phyloP scores from a whole-genome alignment of 2,888 invertebrate species.

The Chloromyia formosa region DNA sequence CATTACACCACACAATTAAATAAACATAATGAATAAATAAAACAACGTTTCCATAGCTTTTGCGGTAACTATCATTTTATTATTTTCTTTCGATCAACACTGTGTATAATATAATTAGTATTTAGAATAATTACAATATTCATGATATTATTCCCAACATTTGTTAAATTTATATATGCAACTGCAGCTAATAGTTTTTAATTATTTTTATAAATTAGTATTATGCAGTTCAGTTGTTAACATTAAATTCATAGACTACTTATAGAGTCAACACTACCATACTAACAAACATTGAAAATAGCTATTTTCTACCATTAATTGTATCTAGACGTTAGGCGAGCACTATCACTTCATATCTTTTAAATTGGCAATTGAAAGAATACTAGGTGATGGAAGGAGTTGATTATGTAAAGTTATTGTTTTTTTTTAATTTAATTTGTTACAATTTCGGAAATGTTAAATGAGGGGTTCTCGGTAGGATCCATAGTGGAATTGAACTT shows the following conservation, averaged over 20 bases:
- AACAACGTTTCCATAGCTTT: conserved; percentile 48
- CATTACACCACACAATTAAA: conserved; percentile 6
- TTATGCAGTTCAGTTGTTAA: no score
- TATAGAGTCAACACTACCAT: background rate
- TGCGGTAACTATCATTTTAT: conserved; percentile 52
- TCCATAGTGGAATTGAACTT: conserved; percentile 66
- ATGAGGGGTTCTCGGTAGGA: conserved; percentile 22
- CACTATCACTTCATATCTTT: conserved; percentile 12
- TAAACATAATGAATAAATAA: conserved; percentile 45
- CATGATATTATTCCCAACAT: background rate
- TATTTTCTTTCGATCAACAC: conserved; percentile 36
- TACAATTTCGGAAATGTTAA: conserved; percentile 33
- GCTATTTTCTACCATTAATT: background rate
- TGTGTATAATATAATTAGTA: conserved; percentile 11
- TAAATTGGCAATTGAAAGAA: background rate
- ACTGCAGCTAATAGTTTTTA: background rate
- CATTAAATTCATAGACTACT: conserved; percentile 9
- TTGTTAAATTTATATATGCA: no score
- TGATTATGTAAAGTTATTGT: background rate
- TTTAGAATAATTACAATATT: conserved; percentile 20
- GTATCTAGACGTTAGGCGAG: background rate
- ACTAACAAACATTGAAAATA: background rate
- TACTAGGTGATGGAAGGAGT: background rate
- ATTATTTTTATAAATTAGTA: background rate
- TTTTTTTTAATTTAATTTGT: conserved; percentile 14